Conservation (phyloP, 1,140 invertebrate genomes). For the Brachionus calyciflorus region DNA sequence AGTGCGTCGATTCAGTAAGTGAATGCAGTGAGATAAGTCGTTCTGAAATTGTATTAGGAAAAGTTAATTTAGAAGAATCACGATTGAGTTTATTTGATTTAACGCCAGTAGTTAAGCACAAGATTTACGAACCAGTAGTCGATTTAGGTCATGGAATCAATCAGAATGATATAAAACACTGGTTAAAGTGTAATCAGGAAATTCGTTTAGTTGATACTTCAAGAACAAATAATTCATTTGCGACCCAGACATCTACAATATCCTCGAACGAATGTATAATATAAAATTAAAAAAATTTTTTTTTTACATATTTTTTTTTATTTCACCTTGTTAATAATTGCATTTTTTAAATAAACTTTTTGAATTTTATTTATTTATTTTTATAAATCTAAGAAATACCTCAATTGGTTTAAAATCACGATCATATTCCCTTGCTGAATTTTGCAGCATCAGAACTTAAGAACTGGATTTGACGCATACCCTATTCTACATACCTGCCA, state of each 20-base stretch:
- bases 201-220: neutral
- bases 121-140: neutral
- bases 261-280: constrained; percentile 21
- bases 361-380: too few species aligned
- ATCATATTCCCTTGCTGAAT: too few species aligned
- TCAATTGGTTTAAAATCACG: too few species aligned
- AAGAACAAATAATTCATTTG: neutral
- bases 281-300: neutral
- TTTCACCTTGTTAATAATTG: neutral
- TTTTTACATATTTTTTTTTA: neutral
- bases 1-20: neutral
- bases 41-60: neutral
- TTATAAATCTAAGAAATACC: too few species aligned
- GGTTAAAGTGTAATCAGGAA: neutral
- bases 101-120: neutral
- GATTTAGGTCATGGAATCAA: too few species aligned
- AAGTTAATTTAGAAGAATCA: neutral
- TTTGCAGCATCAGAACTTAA: too few species aligned
- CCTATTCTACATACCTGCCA: too few species aligned
- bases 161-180: neutral
- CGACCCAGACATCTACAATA: neutral
- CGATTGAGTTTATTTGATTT: constrained; percentile 28
- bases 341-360: neutral
- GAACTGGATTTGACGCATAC: too few species aligned
- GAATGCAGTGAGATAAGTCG: neutral